Evolutionary conservation across 2,113 vertebrate species (phyloP).

Genomic region (Pipra filicauda): DNA sequence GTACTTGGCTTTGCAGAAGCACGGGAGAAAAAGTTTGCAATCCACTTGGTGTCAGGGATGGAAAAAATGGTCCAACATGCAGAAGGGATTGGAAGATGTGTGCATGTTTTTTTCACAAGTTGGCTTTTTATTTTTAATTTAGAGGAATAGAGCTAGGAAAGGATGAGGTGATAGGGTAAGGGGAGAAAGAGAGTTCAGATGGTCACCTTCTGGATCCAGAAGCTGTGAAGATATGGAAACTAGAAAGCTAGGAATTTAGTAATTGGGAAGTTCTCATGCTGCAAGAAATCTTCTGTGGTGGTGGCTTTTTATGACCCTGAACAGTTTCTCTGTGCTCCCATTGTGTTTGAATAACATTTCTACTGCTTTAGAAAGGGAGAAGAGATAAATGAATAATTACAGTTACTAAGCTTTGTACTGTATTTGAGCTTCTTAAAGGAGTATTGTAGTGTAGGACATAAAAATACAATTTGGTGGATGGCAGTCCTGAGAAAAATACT

Average conservation of each 20-base stretch:
- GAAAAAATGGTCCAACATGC: not conserved
- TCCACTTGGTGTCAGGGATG: not conserved
- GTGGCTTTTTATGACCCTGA: not conserved
- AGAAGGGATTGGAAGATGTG: not conserved
- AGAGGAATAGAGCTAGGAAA: not conserved
- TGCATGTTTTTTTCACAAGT: not conserved
- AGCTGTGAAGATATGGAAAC: not conserved
- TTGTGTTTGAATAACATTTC: not conserved
- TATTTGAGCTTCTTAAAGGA: not conserved
- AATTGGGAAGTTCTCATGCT: not conserved
- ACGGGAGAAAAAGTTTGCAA: not conserved
- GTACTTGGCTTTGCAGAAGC: not conserved
- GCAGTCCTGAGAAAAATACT: not conserved
- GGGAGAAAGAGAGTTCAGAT: not conserved
- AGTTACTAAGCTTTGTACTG: not conserved
- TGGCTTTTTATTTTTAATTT: not conserved
- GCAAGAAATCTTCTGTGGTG: not conserved
- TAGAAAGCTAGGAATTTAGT: not conserved
- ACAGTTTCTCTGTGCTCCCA: not conserved
- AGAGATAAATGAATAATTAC: not conserved
- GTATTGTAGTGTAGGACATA: not conserved
- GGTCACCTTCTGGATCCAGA: not conserved
- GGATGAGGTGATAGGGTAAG: not conserved
- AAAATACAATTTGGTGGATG: not conserved
- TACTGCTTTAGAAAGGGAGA: not conserved